A percentile compares a stretch with the other conserved stretches of the same genome.
Conservation (phyloP, 2,888 invertebrate species). For the Caradrina kadenii region DNA sequence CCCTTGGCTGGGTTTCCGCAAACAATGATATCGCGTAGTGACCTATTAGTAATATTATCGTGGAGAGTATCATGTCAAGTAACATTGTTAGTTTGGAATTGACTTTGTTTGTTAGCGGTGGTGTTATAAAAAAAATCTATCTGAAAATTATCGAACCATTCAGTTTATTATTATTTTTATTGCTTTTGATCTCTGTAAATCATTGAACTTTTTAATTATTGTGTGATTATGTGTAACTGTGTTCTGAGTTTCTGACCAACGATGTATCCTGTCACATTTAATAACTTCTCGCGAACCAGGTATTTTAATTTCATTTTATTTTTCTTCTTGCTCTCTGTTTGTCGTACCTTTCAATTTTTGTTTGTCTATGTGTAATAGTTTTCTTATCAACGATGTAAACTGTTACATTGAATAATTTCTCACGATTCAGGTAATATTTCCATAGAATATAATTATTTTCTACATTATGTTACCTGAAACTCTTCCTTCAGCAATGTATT, state of each 20-base stretch:
- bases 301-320: neutral
- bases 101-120: conserved; percentile 1
- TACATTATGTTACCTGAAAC: neutral
- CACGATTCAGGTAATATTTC: neutral
- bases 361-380: neutral
- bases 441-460: no score
- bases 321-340: no score
- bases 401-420: conserved; percentile 4
- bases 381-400: neutral
- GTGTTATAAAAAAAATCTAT: neutral
- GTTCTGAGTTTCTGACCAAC: neutral
- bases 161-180: no score
- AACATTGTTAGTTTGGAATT: neutral
- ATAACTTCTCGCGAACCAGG: neutral
- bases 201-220: neutral
- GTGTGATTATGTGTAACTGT: neutral
- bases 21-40: conserved; percentile 55
- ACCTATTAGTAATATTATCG: conserved; percentile 40
- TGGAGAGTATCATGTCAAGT: conserved; percentile 15
- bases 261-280: conserved; percentile 2
- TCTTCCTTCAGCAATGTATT: neutral
- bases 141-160: neutral
- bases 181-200: no score
- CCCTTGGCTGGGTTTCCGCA: conserved; percentile 54
- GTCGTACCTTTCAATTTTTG: no score